Conservation (phyloP, 2,888 invertebrate species). For the Scaptomyza reducta region DNA sequence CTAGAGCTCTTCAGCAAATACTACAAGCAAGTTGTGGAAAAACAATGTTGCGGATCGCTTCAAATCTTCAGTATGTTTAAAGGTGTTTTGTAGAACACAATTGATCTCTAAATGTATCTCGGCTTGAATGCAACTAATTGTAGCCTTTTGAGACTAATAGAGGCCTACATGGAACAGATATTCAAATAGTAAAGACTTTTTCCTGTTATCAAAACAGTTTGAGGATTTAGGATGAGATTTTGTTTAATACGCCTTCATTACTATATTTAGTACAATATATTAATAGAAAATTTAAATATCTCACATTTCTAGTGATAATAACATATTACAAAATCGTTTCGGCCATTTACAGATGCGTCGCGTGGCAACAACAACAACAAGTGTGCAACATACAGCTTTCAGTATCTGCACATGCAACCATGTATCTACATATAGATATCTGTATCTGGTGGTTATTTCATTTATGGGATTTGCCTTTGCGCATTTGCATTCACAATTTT, state of each 20-base stretch:
- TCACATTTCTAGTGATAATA: no score
- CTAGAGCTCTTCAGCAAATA: slow-evolving; percentile 28
- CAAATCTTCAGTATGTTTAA: not conserved
- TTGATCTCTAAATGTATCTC: not conserved
- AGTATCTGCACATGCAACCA: slow-evolving; percentile 12
- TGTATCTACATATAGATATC: slow-evolving; percentile 14
- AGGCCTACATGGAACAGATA: not conserved
- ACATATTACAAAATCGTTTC: slow-evolving; percentile 16
- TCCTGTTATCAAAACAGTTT: not conserved
- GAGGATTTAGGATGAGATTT: not conserved
- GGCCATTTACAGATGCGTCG: slow-evolving; percentile 51
- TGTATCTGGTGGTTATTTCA: slow-evolving; percentile 32
- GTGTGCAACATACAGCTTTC: slow-evolving; percentile 30
- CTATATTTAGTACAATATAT: no score
- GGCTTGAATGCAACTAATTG: not conserved
- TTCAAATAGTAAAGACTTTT: not conserved
- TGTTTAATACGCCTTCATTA: no score
- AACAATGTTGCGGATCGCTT: slow-evolving; percentile 8
- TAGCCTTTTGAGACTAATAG: not conserved
- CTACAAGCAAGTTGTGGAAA: slow-evolving; percentile 3
- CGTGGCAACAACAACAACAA: slow-evolving; percentile 28
- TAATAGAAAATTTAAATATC: no score
- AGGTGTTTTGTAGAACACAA: not conserved
- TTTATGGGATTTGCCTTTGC: slow-evolving; percentile 7
- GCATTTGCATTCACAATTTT: slow-evolving; percentile 51